These are phyloP conservation scores for Chrysolina oricalcia DNA, from an alignment of 2,888 invertebrate genomes.

Conservation along the genomic window DNA sequence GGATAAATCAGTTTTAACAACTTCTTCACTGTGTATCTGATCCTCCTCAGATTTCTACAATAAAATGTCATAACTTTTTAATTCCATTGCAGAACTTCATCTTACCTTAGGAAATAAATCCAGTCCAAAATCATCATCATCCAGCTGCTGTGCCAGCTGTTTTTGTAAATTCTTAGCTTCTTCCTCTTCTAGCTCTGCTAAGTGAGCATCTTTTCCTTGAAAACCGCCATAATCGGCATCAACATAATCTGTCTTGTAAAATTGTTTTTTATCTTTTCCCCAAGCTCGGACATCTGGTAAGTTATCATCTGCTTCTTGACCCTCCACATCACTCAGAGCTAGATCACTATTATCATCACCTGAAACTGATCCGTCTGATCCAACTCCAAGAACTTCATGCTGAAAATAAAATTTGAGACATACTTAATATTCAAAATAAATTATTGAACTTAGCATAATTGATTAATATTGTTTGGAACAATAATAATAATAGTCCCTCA, in stretches of 20 bases:
- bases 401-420: constrained; percentile 53
- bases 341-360: constrained; percentile 73
- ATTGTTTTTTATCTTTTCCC: constrained; percentile 87
- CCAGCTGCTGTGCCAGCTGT: constrained; percentile 83
- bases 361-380: constrained; percentile 68
- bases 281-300: constrained; percentile 89
- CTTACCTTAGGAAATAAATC: constrained; percentile 54
- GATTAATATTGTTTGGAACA: neutral
- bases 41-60: constrained; percentile 63
- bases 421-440: no score
- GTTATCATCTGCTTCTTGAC: constrained; percentile 80
- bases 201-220: constrained; percentile 79
- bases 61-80: constrained; percentile 29
- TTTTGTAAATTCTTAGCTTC: constrained; percentile 89
- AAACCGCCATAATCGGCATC: constrained; percentile 88
- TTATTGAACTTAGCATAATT: neutral
- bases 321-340: constrained; percentile 86
- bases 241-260: constrained; percentile 91
- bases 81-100: constrained; percentile 23
- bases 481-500: neutral
- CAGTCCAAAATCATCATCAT: constrained; percentile 76
- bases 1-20: constrained; percentile 84
- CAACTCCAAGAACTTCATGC: constrained; percentile 79
- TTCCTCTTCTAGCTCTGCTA: constrained; percentile 86
- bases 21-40: constrained; percentile 72